phyloP scores from a whole-genome alignment of 1,140 invertebrate genomes.

The Piezodorus guildinii region DNA sequence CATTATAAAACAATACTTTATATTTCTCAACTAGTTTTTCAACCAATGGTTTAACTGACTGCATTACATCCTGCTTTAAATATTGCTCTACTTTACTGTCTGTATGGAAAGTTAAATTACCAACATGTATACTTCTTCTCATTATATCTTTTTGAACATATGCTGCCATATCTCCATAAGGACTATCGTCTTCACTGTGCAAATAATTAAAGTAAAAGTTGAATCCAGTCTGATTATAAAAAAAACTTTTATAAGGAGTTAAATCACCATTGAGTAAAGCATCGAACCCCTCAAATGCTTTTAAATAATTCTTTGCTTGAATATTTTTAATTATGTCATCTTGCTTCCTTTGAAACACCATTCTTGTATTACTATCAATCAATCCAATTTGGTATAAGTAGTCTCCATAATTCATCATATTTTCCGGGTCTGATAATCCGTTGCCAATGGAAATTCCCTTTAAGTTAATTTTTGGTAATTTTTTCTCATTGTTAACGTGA shows the following conservation, averaged over 20 bases:
- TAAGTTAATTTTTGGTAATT: conserved; percentile 46
- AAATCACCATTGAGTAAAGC: conserved; percentile 17
- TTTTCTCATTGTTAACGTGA: conserved; percentile 50
- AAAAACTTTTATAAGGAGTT: conserved; percentile 16
- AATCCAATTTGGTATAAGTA: conserved; percentile 68
- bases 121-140: conserved; percentile 68
- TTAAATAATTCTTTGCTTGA: conserved; percentile 25
- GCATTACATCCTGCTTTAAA: conserved; percentile 67
- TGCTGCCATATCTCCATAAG: background rate
- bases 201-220: conserved; percentile 19
- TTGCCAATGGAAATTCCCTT: conserved; percentile 70
- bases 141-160: conserved; percentile 44
- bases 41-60: conserved; percentile 65
- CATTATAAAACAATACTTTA: conserved; percentile 63
- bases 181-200: conserved; percentile 1
- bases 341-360: conserved; percentile 28
- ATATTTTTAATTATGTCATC: conserved; percentile 19
- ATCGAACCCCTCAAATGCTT: conserved; percentile 13
- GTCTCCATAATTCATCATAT: conserved; percentile 67
- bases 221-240: conserved; percentile 19
- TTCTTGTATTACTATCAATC: conserved; percentile 31
- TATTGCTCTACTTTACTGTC: conserved; percentile 46
- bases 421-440: conserved; percentile 66
- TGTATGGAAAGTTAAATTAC: conserved; percentile 44
- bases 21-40: conserved; percentile 54